A percentile compares a stretch with the other conserved stretches of the same genome.
These are phyloP conservation scores for Nannoperca australis DNA, from an alignment of 2,797 vertebrate genomes.

Conservation along the genomic window DNA sequence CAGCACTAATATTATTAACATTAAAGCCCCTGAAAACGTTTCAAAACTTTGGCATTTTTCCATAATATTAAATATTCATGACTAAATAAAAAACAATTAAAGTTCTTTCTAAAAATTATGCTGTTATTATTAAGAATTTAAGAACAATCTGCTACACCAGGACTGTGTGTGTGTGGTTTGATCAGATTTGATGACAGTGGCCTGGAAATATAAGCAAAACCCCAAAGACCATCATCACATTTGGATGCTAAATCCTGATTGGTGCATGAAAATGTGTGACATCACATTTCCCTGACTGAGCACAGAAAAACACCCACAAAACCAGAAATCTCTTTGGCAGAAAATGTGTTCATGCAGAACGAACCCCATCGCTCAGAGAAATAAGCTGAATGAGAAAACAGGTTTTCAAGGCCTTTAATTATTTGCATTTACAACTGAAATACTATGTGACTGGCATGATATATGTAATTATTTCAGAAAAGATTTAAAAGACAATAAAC, in stretches of 20 bases:
- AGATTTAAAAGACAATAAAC: not conserved
- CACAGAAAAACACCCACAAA: not conserved
- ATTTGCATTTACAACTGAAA: not conserved
- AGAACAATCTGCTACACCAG: too few relatives aligned
- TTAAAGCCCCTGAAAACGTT: constrained; percentile 1
- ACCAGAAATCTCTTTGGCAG: not conserved
- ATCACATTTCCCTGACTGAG: not conserved
- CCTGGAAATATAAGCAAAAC: not conserved
- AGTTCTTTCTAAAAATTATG: not conserved
- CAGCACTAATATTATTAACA: not conserved
- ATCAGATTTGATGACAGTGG: not conserved
- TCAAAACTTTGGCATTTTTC: not conserved
- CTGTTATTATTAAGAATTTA: not conserved
- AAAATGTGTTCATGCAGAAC: not conserved
- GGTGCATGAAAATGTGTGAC: not conserved
- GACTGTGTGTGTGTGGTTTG: not conserved
- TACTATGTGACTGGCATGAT: not conserved
- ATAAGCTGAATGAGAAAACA: not conserved
- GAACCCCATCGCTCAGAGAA: not conserved
- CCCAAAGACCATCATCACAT: not conserved
- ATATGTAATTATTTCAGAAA: not conserved
- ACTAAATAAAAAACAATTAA: not conserved
- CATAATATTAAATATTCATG: not conserved
- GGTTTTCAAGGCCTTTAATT: not conserved
- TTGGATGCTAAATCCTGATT: not conserved